Base-by-base conservation (phyloP, 2,113 vertebrate genomes). In the Petrocephalus microphthalmus region DNA sequence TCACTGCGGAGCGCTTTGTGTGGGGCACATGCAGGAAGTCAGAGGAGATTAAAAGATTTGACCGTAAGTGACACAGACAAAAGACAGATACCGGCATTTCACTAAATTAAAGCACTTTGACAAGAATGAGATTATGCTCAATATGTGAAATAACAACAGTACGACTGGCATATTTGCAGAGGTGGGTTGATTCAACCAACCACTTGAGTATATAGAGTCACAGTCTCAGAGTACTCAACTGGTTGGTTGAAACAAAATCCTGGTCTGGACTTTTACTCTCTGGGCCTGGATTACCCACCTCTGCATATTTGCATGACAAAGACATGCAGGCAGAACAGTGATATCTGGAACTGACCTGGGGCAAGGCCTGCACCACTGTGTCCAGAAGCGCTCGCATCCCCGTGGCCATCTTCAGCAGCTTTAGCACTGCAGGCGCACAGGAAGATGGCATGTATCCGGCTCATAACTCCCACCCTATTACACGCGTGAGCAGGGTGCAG, bases 331-430 rank as follows among this genome's bases (percentile, higher is more conserved):
- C 45, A 11, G 45, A 47, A 53, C 10, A 15, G 52, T 85, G 42
- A 49, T 22, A 49, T 42, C 42, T 42, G 37, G 37, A 22, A 83
- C 84, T n/a, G 94, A 99, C 98, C 98, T 99, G 98, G 89, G 98
- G 98, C 92, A 99, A 94, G 0, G 98, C 98, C 92, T 99, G 98
- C 49, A 99, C 98, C 94, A 99, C 98, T 0, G 98, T 99, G 94
- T 99, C 97, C 95, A 99, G 91, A 88, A 99, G 95, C 88, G 98
- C 95, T 92, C 98, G 95, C 98, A 99, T 99, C 83, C 98, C 98
- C 0, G 97, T 99, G 13, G 98, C 98, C 98, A 99, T 99, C 95
- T 99, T 99, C 87, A 99, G 92, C 90, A 99, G 95, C 92, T 99
- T 99, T 93, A 99, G 91, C 92, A 99, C 98, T 99, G 91, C 60